Conservation (phyloP, 2,113 vertebrate species). For the Machaerirhynchus nigripectus region DNA sequence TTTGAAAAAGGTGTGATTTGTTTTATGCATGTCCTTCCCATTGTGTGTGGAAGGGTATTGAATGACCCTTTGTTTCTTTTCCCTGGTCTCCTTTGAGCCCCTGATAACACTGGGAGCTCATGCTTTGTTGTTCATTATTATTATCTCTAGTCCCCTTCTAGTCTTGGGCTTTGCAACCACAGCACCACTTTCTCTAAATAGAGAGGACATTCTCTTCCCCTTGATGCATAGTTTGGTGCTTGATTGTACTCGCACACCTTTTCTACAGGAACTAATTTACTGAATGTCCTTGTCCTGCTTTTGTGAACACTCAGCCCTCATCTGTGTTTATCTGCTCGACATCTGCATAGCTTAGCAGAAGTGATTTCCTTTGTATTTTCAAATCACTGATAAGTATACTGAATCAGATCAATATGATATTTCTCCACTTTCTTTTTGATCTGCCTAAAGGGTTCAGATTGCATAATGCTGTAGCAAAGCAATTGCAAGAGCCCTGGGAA, state of each 20-base stretch:
- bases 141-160: neutral
- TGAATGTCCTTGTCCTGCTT: neutral
- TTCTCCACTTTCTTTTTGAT: neutral
- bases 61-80: neutral
- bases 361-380: neutral
- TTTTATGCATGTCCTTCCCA: neutral
- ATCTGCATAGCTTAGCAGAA: neutral
- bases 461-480: fast-evolving
- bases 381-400: neutral
- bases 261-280: neutral
- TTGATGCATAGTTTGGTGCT: neutral
- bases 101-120: neutral
- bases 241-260: neutral
- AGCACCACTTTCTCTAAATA: neutral
- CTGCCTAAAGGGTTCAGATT: neutral
- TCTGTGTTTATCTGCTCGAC: neutral
- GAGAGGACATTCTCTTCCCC: neutral
- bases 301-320: neutral
- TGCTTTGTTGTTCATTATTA: neutral
- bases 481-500: neutral
- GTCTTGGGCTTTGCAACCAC: neutral
- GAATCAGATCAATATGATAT: neutral
- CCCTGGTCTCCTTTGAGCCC: neutral
- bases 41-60: neutral
- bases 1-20: neutral